phyloP scores from a whole-genome alignment of 2,797 vertebrate species.

The Naso thynnoides region DNA sequence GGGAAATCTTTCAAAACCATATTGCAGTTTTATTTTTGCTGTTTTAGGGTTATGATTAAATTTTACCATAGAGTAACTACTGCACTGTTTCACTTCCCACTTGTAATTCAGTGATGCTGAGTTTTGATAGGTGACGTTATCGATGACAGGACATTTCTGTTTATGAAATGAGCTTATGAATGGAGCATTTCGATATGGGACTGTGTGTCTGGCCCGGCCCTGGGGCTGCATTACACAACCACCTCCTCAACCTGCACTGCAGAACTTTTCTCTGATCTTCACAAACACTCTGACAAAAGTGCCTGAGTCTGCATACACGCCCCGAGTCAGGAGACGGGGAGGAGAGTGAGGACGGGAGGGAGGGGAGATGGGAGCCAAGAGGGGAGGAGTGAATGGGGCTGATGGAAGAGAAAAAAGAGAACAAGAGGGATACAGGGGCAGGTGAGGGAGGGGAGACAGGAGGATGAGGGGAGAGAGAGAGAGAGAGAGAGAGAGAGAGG shows the following conservation, averaged over 20 bases:
- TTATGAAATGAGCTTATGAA: constrained; percentile 63
- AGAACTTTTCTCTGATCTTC: constrained; percentile 85
- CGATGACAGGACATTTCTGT: constrained; percentile 15
- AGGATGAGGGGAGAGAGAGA: constrained; percentile 30
- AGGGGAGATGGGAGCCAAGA: neutral
- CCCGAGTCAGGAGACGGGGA: constrained; percentile 64
- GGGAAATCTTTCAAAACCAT: neutral
- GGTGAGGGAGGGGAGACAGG: constrained; percentile 47
- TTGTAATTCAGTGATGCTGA: constrained; percentile 20
- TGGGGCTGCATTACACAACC: constrained; percentile 55
- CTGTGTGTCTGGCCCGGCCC: constrained; percentile 25
- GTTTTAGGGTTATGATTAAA: too few species aligned
- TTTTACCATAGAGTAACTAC: neutral
- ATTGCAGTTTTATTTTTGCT: too few species aligned
- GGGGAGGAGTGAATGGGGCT: constrained; percentile 43
- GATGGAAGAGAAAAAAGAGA: constrained; percentile 45
- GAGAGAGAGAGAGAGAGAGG: constrained; percentile 53
- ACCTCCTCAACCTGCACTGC: constrained; percentile 83
- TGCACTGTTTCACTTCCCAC: neutral
- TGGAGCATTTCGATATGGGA: constrained; percentile 21
- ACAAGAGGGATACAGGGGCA: constrained; percentile 41
- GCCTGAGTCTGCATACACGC: constrained; percentile 80
- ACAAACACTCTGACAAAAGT: constrained; percentile 79
- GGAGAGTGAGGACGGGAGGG: constrained; percentile 7
- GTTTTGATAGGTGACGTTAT: constrained; percentile 16